Base-by-base conservation (phyloP, 2,797 vertebrate genomes). In the Carapus acus region DNA sequence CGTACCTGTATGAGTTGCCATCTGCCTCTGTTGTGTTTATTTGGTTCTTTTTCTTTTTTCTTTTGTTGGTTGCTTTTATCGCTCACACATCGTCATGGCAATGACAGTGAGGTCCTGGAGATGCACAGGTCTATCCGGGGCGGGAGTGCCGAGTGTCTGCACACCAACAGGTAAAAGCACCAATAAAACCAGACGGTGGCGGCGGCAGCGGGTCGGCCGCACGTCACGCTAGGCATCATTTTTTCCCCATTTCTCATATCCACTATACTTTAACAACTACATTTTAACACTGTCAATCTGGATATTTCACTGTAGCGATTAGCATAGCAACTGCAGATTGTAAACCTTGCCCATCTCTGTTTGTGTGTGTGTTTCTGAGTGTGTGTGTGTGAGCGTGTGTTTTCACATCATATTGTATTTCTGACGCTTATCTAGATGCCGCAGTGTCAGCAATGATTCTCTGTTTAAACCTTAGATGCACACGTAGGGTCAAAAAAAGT, bases 141-240 rank as follows among this genome's bases (percentile, higher is more conserved):
- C 79, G 92, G 96, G 85, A 98, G 96, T 92, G 94, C 94, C 81
- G 96, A 98, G 88, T 97, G 94, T 90, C 94, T 98, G 84, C 93
- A 97, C 85, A 97, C 92, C 65, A 92, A 94, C 93, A 98, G 96
- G 96, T 98, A 98, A 93, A 89, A 69, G n/a, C n/a, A n/a, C n/a
- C n/a, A n/a, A n/a, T 58, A 44, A 24, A 31, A 37, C 51, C 15
- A 37, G 38, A n/a, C n/a, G n/a, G n/a, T n/a, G 39, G 42, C 57
- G 27, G 57, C 59, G 49, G 55, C 40, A 41, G 60, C 45, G 54
- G 49, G 23, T 52, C 60, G 60, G 60, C 41, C 66, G 73, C 73
- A 58, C 71, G 73, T 74, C 43, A 49, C 37, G 45, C 23, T 42
- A 54, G 41, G 39, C 40, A 18, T 14, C 51, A 54, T 72, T 60